Conservation (phyloP, 2,888 invertebrate genomes). For the Trichopoda pennipes region DNA sequence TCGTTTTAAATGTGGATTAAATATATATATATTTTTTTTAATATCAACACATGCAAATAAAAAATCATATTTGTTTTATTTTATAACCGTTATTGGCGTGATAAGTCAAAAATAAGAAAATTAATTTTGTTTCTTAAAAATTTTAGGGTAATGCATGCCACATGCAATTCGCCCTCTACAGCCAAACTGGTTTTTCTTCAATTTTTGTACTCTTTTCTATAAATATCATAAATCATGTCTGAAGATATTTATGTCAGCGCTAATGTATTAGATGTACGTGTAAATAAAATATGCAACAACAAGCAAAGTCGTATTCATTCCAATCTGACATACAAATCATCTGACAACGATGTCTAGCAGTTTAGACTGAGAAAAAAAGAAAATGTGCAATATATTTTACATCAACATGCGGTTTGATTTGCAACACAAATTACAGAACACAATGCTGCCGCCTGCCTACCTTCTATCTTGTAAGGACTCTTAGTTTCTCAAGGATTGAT, state of each 20-base stretch:
- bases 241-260: constrained; percentile 61
- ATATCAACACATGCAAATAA: constrained; percentile 11
- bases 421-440: constrained; percentile 31
- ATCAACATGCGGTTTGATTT: constrained; percentile 62
- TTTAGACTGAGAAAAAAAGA: not conserved
- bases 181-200: constrained; percentile 37
- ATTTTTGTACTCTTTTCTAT: constrained; percentile 25
- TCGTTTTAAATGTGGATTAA: not conserved
- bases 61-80: constrained; percentile 7
- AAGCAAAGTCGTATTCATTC: constrained; percentile 20
- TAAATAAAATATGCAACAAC: constrained; percentile 47
- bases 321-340: not conserved
- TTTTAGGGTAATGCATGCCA: constrained; percentile 20
- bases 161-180: constrained; percentile 23
- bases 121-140: not conserved
- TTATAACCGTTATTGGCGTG: not conserved
- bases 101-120: constrained; percentile 14
- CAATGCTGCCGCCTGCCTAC: constrained; percentile 5
- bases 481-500: not conserved
- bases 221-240: constrained; percentile 55
- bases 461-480: not conserved
- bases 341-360: not conserved
- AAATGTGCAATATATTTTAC: constrained; percentile 28
- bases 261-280: constrained; percentile 51
- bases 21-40: not conserved